Conservation (phyloP, 2,888 invertebrate species). For the Drosophila formosana region DNA sequence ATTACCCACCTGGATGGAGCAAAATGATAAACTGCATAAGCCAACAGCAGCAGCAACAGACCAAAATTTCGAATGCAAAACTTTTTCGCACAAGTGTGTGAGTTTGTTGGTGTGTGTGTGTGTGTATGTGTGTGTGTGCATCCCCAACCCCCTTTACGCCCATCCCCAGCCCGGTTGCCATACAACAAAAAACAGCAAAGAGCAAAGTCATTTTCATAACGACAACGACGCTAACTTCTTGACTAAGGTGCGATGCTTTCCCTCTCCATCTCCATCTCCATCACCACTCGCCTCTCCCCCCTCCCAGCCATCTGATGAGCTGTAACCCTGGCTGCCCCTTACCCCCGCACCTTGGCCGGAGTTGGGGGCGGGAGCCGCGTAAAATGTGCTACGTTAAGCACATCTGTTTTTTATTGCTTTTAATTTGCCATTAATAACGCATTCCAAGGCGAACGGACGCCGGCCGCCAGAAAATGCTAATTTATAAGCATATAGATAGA, state of each 20-base stretch:
- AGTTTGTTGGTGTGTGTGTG: slow-evolving; percentile 20
- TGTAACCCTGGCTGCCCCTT: slow-evolving; percentile 36
- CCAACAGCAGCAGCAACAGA: slow-evolving; percentile 58
- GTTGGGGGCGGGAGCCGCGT: slow-evolving; percentile 30
- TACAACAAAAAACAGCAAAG: slow-evolving; percentile 53
- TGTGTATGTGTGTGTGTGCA: slow-evolving; percentile 22
- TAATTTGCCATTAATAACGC: slow-evolving; percentile 84
- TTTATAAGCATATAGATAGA: slow-evolving; percentile 72
- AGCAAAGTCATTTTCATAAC: slow-evolving; percentile 82
- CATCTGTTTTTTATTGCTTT: slow-evolving; percentile 85
- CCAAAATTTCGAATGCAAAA: slow-evolving; percentile 79
- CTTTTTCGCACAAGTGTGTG: slow-evolving; percentile 69
- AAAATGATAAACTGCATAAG: slow-evolving; percentile 83
- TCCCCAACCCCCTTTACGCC: slow-evolving; percentile 8
- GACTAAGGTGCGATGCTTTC: slow-evolving; percentile 60
- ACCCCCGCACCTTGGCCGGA: not conserved
- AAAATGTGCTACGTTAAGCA: slow-evolving; percentile 83
- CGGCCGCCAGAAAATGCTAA: slow-evolving; percentile 68
- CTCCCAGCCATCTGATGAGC: slow-evolving; percentile 59
- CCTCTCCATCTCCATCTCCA: not conserved
- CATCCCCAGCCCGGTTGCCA: not conserved
- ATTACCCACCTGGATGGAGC: slow-evolving; percentile 75
- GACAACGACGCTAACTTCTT: slow-evolving; percentile 74
- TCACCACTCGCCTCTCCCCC: not conserved
- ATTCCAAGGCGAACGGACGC: slow-evolving; percentile 68